Percentiles rank a stretch among this genome's conserved stretches.
These are phyloP conservation scores for Drosophila takahashii DNA, from an alignment of 1,140 invertebrate genomes.

Conservation along the genomic window DNA sequence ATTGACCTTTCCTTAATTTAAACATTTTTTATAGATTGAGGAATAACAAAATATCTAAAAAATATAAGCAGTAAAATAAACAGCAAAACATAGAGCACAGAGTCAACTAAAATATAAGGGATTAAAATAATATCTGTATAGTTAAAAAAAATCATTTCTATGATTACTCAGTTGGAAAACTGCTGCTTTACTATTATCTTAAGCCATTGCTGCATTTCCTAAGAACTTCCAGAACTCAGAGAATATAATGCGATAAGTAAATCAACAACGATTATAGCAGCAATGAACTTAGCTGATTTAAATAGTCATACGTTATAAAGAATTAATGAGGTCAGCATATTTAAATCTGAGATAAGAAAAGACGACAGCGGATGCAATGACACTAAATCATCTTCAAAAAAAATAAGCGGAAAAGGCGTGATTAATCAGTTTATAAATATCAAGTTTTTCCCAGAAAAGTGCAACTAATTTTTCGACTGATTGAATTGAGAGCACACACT, in stretches of 20 bases:
- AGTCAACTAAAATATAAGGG: too few species aligned
- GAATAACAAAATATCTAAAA: neutral
- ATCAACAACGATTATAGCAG: neutral
- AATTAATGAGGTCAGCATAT: too few species aligned
- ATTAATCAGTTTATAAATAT: conserved; percentile 7
- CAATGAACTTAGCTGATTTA: neutral
- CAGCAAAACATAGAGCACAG: too few species aligned
- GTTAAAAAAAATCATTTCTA: too few species aligned
- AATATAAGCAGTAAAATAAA: too few species aligned
- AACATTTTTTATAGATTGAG: neutral
- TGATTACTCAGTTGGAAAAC: too few species aligned
- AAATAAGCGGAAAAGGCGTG: neutral
- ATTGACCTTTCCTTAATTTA: neutral
- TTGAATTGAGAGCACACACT: conserved; percentile 28
- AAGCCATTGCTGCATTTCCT: neutral
- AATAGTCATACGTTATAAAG: neutral
- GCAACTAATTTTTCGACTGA: conserved; percentile 18
- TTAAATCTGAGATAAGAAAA: neutral
- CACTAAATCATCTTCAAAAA: neutral
- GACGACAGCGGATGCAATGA: neutral
- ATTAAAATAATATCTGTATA: too few species aligned
- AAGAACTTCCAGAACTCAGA: neutral
- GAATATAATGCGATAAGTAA: too few species aligned
- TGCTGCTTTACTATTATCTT: too few species aligned
- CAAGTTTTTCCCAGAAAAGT: conserved; percentile 12